A percentile compares a stretch with the other conserved stretches of the same genome.
phyloP scores from a whole-genome alignment of 2,888 invertebrate genomes.

The Leptodirus hochenwartii region DNA sequence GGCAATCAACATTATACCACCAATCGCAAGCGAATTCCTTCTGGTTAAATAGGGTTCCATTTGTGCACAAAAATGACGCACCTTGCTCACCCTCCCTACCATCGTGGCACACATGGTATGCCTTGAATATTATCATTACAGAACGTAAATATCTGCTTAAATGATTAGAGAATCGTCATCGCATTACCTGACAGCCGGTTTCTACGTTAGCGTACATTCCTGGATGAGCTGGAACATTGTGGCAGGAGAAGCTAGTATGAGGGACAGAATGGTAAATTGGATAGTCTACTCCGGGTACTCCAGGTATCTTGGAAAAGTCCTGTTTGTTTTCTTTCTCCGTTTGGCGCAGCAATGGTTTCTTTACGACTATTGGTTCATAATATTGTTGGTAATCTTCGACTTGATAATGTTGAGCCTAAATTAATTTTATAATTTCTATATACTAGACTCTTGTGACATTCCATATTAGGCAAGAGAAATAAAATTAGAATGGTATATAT shows the following conservation, averaged over 20 bases:
- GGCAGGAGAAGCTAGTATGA: conserved; percentile 61
- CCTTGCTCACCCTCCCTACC: conserved; percentile 72
- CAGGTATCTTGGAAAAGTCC: conserved; percentile 65
- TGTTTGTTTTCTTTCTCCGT: conserved; percentile 48
- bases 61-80: conserved; percentile 67
- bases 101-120: conserved; percentile 76
- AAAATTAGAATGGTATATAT: too few relatives aligned
- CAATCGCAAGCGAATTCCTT: conserved; percentile 74
- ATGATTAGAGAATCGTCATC: conserved; percentile 4
- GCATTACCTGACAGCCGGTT: conserved; percentile 61
- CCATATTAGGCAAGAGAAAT: too few relatives aligned
- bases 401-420: too few relatives aligned
- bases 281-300: conserved; percentile 62
- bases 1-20: conserved; percentile 84
- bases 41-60: conserved; percentile 76
- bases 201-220: conserved; percentile 87
- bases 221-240: conserved; percentile 58
- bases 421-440: too few relatives aligned
- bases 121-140: conserved; percentile 29
- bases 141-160: conserved; percentile 1
- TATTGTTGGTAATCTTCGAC: too few relatives aligned
- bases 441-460: too few relatives aligned
- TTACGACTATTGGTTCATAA: too few relatives aligned
- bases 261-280: conserved; percentile 64
- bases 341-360: conserved; percentile 19